These are phyloP conservation scores for Heteronetta atricapilla DNA, from an alignment of 2,113 vertebrate species.

Conservation along the genomic window DNA sequence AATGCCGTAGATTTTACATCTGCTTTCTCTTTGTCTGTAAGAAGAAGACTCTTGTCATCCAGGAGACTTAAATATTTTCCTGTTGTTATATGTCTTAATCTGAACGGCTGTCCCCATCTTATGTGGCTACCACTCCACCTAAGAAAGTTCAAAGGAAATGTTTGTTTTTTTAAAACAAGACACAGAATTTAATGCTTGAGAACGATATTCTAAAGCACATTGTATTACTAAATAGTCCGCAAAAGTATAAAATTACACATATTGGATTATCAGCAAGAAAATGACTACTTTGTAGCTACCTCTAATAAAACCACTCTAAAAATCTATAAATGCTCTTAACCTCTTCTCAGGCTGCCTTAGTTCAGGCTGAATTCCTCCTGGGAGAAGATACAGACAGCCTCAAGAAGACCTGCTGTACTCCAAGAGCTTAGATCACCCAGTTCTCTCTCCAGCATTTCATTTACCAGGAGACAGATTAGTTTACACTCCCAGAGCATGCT, in stretches of 20 bases:
- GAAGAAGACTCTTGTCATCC: constrained; percentile 89
- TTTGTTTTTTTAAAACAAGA: not conserved
- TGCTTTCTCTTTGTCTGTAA: constrained; percentile 92
- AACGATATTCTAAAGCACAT: not conserved
- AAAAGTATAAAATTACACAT: not conserved
- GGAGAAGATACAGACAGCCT: not conserved
- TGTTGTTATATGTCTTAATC: constrained; percentile 94
- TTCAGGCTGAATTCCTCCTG: not conserved
- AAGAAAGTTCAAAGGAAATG: not conserved
- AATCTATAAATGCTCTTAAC: not conserved
- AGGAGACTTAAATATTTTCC: constrained; percentile 93
- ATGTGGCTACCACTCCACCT: constrained; percentile 98
- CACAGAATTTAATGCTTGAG: not conserved
- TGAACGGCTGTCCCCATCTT: constrained; percentile 93
- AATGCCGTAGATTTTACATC: constrained; percentile 95
- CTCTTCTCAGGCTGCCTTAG: not conserved
- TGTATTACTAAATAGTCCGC: not conserved
- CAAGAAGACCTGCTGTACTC: not conserved
- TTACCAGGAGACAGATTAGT: not conserved
- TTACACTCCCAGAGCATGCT: not conserved
- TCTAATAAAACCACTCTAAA: not conserved
- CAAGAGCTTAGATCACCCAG: constrained; percentile 3
- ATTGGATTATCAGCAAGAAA: not conserved
- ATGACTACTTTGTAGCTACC: not conserved
- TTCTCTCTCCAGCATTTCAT: not conserved